phyloP scores from a whole-genome alignment of 2,888 invertebrate species.

The Priocnemis perturbator region DNA sequence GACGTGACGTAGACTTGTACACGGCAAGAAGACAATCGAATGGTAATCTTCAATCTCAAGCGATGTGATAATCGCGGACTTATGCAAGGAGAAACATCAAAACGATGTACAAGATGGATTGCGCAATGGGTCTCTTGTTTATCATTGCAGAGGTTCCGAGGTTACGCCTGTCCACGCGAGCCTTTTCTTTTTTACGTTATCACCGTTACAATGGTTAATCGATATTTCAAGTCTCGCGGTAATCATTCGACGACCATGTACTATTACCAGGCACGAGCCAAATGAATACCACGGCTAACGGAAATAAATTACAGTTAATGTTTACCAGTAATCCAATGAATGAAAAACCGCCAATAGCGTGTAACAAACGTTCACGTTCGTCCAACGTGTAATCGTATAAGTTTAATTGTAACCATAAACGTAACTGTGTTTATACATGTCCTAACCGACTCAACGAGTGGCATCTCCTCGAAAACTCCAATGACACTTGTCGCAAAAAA shows the following conservation, averaged over 20 bases:
- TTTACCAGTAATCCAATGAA: conserved; percentile 43
- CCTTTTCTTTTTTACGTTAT: conserved; percentile 17
- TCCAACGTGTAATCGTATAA: conserved; percentile 20
- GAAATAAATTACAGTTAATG: conserved; percentile 35
- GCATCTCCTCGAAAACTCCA: too few species aligned
- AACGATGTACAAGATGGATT: conserved; percentile 15
- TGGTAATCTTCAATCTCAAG: too few species aligned
- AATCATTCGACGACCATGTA: not conserved
- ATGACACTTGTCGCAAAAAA: too few species aligned
- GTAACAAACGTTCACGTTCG: conserved; percentile 14
- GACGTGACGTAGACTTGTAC: too few species aligned
- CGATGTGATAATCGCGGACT: too few species aligned
- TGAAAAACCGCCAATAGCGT: conserved; percentile 39
- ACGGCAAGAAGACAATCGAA: too few species aligned
- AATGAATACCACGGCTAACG: conserved; percentile 9
- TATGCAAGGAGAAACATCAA: too few species aligned
- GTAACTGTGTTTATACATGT: too few species aligned
- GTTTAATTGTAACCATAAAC: too few species aligned
- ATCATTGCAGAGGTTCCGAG: conserved; percentile 20
- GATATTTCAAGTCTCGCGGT: conserved; percentile 17
- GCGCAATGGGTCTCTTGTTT: conserved; percentile 33
- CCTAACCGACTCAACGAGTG: too few species aligned
- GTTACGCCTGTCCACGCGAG: conserved; percentile 22
- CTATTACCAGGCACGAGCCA: not conserved
- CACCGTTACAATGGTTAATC: conserved; percentile 36